phyloP scores from a whole-genome alignment of 2,888 invertebrate genomes.

The Dione juno region DNA sequence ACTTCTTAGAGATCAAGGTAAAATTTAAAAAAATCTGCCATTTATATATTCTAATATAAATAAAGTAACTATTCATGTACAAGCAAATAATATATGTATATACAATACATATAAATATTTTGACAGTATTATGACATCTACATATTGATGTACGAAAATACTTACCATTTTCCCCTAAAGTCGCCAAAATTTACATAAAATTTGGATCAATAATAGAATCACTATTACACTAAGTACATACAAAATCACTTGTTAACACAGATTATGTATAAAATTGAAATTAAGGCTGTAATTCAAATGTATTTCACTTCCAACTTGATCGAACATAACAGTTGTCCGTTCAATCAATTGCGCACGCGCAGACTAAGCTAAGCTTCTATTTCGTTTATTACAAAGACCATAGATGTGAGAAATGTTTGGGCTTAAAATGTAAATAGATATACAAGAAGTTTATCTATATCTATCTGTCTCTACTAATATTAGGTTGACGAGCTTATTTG shows the following conservation, averaged over 20 bases:
- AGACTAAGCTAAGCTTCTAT: constrained; percentile 33
- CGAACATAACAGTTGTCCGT: constrained; percentile 6
- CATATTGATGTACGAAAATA: not conserved
- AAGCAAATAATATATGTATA: no score
- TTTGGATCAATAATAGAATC: not conserved
- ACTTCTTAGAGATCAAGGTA: no score
- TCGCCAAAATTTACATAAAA: not conserved
- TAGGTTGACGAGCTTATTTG: no score
- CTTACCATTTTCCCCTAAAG: constrained; percentile 11
- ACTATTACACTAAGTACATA: not conserved
- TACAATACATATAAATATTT: not conserved
- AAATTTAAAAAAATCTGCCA: no score
- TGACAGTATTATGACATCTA: not conserved
- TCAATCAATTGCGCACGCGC: constrained; percentile 38
- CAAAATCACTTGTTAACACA: not conserved
- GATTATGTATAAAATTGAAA: not conserved
- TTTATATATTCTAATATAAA: no score
- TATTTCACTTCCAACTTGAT: not conserved
- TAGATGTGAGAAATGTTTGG: not conserved
- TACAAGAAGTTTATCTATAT: not conserved
- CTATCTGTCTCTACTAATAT: not conserved
- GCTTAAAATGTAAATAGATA: not conserved
- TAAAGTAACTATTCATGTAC: no score
- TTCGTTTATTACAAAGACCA: constrained; percentile 29
- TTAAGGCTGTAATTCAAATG: not conserved